Evolutionary conservation across 2,888 invertebrate genomes (phyloP).

Genomic region (Gastracanthus pulcherrimus): DNA sequence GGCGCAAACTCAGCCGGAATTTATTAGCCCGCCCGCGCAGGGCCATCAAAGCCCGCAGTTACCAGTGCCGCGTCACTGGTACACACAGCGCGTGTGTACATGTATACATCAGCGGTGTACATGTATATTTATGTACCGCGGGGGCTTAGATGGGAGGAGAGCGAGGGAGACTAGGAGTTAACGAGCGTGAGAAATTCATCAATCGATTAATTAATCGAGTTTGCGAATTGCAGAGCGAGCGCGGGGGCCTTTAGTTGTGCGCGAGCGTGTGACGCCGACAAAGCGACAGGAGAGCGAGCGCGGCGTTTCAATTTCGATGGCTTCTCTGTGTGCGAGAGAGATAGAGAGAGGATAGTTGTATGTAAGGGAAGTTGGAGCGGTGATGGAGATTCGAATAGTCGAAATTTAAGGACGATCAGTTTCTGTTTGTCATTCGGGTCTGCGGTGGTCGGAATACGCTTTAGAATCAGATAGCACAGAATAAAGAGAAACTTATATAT

Average conservation of each 20-base stretch:
- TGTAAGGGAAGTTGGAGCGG: too few relatives aligned
- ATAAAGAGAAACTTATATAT: too few relatives aligned
- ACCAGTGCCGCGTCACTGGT: background rate
- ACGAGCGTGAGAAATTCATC: conserved; percentile 41
- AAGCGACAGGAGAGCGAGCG: too few relatives aligned
- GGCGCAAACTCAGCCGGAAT: background rate
- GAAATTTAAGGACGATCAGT: too few relatives aligned
- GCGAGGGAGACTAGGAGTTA: background rate
- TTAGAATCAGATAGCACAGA: too few relatives aligned
- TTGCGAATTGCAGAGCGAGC: conserved; percentile 42
- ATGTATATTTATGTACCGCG: background rate
- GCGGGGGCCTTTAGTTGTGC: background rate
- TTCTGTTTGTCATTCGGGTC: too few relatives aligned
- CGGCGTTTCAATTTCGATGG: background rate
- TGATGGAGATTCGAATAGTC: too few relatives aligned
- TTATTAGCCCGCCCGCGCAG: background rate
- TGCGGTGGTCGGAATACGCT: too few relatives aligned
- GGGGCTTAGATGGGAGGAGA: background rate
- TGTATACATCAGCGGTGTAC: too few relatives aligned
- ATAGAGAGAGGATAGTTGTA: background rate
- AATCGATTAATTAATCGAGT: conserved; percentile 48
- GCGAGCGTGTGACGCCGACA: too few relatives aligned
- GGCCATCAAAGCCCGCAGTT: background rate
- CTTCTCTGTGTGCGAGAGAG: background rate
- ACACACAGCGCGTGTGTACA: too few relatives aligned